Conservation (phyloP, 2,797 vertebrate genomes). For the Phrynocephalus vlangalii region DNA sequence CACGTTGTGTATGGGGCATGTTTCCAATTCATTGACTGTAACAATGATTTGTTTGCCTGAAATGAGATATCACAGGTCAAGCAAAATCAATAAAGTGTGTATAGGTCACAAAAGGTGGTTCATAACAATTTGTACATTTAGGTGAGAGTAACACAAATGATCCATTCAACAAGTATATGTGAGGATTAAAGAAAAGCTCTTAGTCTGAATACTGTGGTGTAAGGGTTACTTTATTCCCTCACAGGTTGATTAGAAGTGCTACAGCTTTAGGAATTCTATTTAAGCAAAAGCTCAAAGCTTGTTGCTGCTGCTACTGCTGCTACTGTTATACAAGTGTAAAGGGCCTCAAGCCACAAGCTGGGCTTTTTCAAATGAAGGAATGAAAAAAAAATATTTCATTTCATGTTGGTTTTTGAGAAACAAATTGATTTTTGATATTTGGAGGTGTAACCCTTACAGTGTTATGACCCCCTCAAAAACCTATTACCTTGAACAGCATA, state of each 20-base stretch:
- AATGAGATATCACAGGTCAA: background rate
- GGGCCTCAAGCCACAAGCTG: background rate
- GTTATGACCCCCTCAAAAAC: constrained; percentile 21
- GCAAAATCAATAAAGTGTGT: background rate
- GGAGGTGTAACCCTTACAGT: constrained; percentile 7
- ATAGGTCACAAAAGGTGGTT: background rate
- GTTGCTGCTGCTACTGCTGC: background rate
- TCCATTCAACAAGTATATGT: background rate
- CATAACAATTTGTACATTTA: background rate
- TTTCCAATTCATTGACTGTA: background rate
- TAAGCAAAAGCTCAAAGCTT: constrained; percentile 9
- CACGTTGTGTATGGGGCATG: background rate
- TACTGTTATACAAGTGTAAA: background rate
- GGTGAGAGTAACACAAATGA: constrained; percentile 4
- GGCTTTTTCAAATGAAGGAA: background rate
- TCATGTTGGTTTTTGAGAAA: constrained; percentile 21
- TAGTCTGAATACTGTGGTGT: background rate
- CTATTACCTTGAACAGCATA: constrained; percentile 47
- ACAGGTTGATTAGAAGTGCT: background rate
- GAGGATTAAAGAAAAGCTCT: background rate
- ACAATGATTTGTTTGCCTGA: background rate
- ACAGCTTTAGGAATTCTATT: background rate
- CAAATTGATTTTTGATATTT: constrained; percentile 27
- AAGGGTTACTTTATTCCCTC: background rate
- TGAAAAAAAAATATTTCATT: background rate